A percentile compares a stretch with the other conserved stretches of the same genome.
Evolutionary conservation across 2,888 invertebrate genomes (phyloP).

Genomic region (Drosophila antonietae): DNA sequence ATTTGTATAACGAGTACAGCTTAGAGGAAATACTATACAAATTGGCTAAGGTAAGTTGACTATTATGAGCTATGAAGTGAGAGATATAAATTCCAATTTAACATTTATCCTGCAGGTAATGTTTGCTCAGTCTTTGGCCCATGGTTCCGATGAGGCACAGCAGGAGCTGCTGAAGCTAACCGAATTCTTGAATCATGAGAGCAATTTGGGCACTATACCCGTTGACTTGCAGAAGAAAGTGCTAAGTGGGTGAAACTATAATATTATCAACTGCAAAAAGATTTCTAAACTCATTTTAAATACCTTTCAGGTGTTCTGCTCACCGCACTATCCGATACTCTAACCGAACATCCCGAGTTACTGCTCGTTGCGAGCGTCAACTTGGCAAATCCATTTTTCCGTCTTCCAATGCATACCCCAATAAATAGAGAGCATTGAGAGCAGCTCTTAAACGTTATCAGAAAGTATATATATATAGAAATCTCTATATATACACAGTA

Average conservation of each 20-base stretch:
- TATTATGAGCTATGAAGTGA: no score
- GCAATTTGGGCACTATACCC: conserved; percentile 90
- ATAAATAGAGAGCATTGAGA: conserved; percentile 52
- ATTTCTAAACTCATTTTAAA: neutral
- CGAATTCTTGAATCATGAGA: conserved; percentile 90
- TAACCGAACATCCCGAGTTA: conserved; percentile 90
- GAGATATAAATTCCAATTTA: neutral
- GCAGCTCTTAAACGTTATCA: conserved; percentile 44
- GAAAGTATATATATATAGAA: conserved; percentile 29
- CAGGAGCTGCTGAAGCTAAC: conserved; percentile 90
- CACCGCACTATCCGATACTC: conserved; percentile 89
- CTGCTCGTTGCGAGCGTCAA: conserved; percentile 86
- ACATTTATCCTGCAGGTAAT: conserved; percentile 86
- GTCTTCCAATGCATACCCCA: conserved; percentile 79
- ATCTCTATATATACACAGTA: conserved; percentile 27
- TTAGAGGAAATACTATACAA: conserved; percentile 93
- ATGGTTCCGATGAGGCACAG: conserved; percentile 89
- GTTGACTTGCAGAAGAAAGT: conserved; percentile 91
- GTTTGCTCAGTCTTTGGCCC: conserved; percentile 90
- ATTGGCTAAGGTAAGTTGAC: conserved; percentile 87
- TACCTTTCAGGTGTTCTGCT: conserved; percentile 88
- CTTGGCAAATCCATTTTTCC: conserved; percentile 84
- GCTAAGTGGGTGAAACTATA: conserved; percentile 86
- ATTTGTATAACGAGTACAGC: conserved; percentile 89
- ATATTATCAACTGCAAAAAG: neutral